Evolutionary conservation across 2,113 vertebrate species (phyloP), one percentile per base, ranked within the genome.

Genomic region (Pedetes capensis): DNA sequence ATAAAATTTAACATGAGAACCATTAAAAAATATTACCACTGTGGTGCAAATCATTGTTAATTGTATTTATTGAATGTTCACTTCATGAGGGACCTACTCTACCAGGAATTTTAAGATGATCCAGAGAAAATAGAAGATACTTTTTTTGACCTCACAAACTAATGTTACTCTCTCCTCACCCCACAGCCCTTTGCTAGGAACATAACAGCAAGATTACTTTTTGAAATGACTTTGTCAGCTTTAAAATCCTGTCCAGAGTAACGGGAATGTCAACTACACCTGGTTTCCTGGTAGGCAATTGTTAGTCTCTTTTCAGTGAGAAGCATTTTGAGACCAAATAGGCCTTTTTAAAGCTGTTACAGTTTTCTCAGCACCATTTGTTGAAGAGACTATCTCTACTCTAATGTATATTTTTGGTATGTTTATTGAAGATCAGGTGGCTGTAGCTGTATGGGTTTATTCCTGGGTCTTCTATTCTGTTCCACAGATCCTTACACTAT

Each of bases 1-100:
- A 91, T 80, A 89, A 81, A 96, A 93, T 95, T 84, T 87, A 95
- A 95, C 83, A 87, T 55, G 80, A 85, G 80, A 95, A 93, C 79
- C 2, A 93, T 96, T 96, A 94, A 95, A 95, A n/a, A 95, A 86
- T 92, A 95, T 91, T 88, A 82, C 84, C 47, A 69, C 51, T 61
- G 42, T 57, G n/a, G 55, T 94, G 39, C 95, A 97, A 96, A 96
- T 96, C 97, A 97, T 82, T 12, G 37, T 61, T 84, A 69, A 90
- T 95, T 93, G 81, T 88, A 82, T 96, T 92, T 88, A 93, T 71
- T 1, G 57, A 90, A 84, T 59, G 39, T 69, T 95, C 47, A 53
- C 64, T 93, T 87, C 83, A 18, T 23, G 18, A 95, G 72, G 59
- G 44, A 90, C 49, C 44, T 42, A 69, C 55, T 81, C 76, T 79